Base-by-base conservation (phyloP, 30 jellyfish, hydroid and myxozoan species). In the Clytia hemisphaerica region DNA sequence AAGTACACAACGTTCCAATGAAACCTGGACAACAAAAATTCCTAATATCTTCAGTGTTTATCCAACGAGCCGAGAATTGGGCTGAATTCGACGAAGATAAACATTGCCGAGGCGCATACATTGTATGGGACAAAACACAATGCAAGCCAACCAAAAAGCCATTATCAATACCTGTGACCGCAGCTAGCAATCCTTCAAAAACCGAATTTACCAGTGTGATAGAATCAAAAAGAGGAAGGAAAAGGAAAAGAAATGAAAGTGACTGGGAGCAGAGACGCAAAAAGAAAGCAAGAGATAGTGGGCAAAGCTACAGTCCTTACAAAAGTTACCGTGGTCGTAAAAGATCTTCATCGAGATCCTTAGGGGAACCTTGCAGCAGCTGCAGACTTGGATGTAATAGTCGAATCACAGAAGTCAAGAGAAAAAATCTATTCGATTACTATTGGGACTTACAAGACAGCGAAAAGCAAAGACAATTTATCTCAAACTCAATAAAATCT, bases 41-140 rank as follows among this genome's bases (percentile, higher is more conserved):
- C 28, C 14, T 50, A 9, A 50, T 50, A 10, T 7, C 65, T 9
- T 50, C 65, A 50, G 65, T 40, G 28, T 50, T 50, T 21, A 21
- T 21, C 28, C 14, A 14, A 50, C 14, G 65, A 50, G 65, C 65
- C 22, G 14, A 50, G 65, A 9, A 9, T 6, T 14, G 28, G 28
- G 27, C 14, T 7, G 65, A 50, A 7, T 50, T 7, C 22, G 65
- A 50, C 28, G 27, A 15, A 7, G 65, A 50, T 50, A 50, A 21
- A 50, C 65, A 50, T 21, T 7, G 27, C 14, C 65, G 27, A 50
- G 65, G 65, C 6, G 65, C 65, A 7, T 50, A 50, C 65, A 7
- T 50, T 14, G 10, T 7, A 6, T 50, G 65, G 65, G 22, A 50
- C 28, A 15, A 9, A 6, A 50, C 14, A 50, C 27, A 14, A 50